Base-by-base conservation (phyloP, 2,113 vertebrate species). In the Glaucidium brasilianum region DNA sequence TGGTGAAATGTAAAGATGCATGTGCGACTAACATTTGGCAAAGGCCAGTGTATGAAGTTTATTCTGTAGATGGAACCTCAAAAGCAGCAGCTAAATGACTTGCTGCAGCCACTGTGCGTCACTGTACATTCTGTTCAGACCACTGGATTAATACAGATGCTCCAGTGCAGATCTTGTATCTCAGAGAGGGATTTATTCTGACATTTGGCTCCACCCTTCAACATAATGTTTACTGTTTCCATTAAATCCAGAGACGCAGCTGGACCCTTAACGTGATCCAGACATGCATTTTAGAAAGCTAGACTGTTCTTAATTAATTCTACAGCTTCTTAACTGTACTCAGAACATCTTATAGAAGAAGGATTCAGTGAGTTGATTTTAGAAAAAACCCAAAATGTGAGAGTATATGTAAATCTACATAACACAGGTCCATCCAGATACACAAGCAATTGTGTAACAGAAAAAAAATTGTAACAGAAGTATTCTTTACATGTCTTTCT, bases 241-340 rank as follows among this genome's bases (percentile, higher is more conserved):
- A 60, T 72, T 59, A 90, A 72, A 91, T 58, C 78, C 77, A 90
- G 85, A 89, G 66, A 73, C 50, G 59, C 74, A 96, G 71, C 91
- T 92, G 87, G 77, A 87, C 45, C 41, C 64, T 72, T 78, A 75
- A 78, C 16, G 15, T n/a, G 64, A 68, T 30, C 41, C 89, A 94
- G 80, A 89, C 12, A 0, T 34, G 35, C 63, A 77, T 72, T 82
- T 69, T 55, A 81, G 68, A 92, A 30, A 87, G 43, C 41, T 64
- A 60, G 53, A 87, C 84, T 91, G 53, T 69, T 92, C 45, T 89
- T 82, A 79, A 89, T 81, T 91, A 92, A 95, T 87, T 92, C 66
- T 92, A 79, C 78, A 94, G 75, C 55, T 83, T 93, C 78, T 95
- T 85, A 96, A 71, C 58, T 91, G 60, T 55, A 87, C 84, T 76